phyloP scores from a whole-genome alignment of 2,888 invertebrate genomes.

The Hydroisotoma schaefferi region DNA sequence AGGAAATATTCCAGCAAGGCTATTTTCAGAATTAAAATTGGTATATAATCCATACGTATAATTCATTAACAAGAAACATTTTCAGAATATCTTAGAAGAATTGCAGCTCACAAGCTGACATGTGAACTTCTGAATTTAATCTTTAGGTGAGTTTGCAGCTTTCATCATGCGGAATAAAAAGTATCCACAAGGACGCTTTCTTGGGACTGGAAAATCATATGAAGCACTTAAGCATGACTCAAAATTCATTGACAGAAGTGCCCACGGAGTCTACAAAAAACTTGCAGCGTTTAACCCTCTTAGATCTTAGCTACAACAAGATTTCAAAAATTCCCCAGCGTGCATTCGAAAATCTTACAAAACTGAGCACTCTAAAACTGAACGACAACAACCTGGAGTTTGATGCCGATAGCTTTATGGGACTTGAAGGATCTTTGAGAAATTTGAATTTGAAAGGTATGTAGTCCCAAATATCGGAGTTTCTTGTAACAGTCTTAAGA shows the following conservation, averaged over 20 bases:
- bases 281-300: conserved; percentile 67
- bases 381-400: conserved; percentile 83
- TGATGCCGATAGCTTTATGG: conserved; percentile 64
- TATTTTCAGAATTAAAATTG: conserved; percentile 43
- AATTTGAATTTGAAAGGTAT: conserved; percentile 81
- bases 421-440: conserved; percentile 75
- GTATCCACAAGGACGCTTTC: conserved; percentile 70
- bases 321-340: conserved; percentile 69
- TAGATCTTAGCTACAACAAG: conserved; percentile 80
- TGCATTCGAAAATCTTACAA: conserved; percentile 68
- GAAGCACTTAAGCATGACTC: conserved; percentile 45
- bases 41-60: conserved; percentile 26
- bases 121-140: too few relatives aligned
- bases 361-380: conserved; percentile 74
- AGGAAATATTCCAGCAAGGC: conserved; percentile 41
- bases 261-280: conserved; percentile 69
- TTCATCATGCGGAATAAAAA: conserved; percentile 73
- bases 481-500: too few relatives aligned
- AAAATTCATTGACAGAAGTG: conserved; percentile 68
- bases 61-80: not conserved
- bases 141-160: conserved; percentile 66
- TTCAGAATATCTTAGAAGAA: too few relatives aligned
- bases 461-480: too few relatives aligned
- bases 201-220: conserved; percentile 66
- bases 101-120: too few relatives aligned